Base-by-base conservation (phyloP, 2,113 vertebrate species). In the Larimichthys crocea region DNA sequence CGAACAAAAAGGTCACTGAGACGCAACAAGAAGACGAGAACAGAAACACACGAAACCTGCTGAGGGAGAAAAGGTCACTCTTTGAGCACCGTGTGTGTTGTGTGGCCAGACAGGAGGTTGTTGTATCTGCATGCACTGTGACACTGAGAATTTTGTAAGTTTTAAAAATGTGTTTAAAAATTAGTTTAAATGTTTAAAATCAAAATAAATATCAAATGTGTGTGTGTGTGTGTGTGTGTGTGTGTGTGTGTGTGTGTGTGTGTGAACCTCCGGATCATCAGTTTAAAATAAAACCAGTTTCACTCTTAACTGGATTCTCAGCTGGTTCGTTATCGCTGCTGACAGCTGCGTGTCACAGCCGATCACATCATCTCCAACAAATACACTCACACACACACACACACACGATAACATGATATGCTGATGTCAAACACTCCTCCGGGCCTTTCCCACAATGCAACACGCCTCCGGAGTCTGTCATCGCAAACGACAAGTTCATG, bases 341-440 rank as follows among this genome's bases (percentile, higher is more conserved):
- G 84, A 75, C 59, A 80, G 78, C 83, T 84, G 63, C 17, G 14
- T 42, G 84, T 90, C 88, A 79, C 62, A 71, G 48, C 50, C 12
- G 1, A 70, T 89, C 1, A 74, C 55, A 76, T 86, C 84, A 85
- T 55, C 59, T 52, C 17, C 6, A 5, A 55, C 57, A 50, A 19
- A 24, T 53, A 67, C 40, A 63, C 76, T 52, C 44, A 63, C 26
- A 55, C 40, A 65, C 53, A 44, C 53, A 40, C n/a, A 67, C 53
- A 31, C 19, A 40, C 59, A 70, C 68, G 22, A 26, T 48, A 22
- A 42, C 49, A 35, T 61, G 42, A 55, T 50, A 61, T 44, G 5
- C 50, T 24, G 26, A 70, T 84, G 82, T 82, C 65, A 76, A 46
- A 52, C 3, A 0, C 14, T 26, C 62, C 85, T 79, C 1, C 53